Evolutionary conservation across 2,113 vertebrate species (phyloP).

Genomic region (Porphyrio hochstetteri): DNA sequence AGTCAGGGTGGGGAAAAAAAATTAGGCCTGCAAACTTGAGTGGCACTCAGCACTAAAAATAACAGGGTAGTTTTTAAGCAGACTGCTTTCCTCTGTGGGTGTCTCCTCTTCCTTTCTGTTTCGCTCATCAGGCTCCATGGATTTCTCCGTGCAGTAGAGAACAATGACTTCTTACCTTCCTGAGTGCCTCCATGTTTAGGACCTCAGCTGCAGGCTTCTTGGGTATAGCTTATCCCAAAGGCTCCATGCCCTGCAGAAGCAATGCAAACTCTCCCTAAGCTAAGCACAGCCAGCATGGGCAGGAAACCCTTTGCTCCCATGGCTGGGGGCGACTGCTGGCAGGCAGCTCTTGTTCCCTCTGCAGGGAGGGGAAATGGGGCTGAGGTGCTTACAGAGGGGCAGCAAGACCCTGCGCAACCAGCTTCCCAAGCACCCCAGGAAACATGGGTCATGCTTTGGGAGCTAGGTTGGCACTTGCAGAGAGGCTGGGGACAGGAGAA

Average conservation of each 20-base stretch:
- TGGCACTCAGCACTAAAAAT: neutral
- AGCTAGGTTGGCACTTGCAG: neutral
- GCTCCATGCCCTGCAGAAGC: neutral
- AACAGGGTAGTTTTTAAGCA: neutral
- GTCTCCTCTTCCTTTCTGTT: neutral
- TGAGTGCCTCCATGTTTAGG: neutral
- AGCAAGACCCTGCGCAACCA: neutral
- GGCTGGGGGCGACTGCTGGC: neutral
- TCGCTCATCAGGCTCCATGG: neutral
- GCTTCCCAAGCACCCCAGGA: fast-evolving
- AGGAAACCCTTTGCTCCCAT: neutral
- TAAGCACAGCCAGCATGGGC: neutral
- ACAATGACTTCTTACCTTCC: neutral
- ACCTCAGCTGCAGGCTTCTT: neutral
- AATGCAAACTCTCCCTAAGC: neutral
- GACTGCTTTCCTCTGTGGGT: neutral
- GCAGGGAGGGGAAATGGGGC: fast-evolving
- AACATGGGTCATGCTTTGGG: neutral
- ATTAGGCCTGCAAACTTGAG: neutral
- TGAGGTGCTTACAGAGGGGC: neutral
- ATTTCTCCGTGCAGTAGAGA: neutral
- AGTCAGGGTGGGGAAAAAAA: neutral
- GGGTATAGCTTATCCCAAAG: neutral
- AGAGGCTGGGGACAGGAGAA: neutral
- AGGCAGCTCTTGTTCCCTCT: neutral